Percentiles rank a stretch among this genome's conserved stretches.
These are phyloP conservation scores for Acropora yongei DNA, from an alignment of 64 coral and sea anemone genomes.

Conservation along the genomic window DNA sequence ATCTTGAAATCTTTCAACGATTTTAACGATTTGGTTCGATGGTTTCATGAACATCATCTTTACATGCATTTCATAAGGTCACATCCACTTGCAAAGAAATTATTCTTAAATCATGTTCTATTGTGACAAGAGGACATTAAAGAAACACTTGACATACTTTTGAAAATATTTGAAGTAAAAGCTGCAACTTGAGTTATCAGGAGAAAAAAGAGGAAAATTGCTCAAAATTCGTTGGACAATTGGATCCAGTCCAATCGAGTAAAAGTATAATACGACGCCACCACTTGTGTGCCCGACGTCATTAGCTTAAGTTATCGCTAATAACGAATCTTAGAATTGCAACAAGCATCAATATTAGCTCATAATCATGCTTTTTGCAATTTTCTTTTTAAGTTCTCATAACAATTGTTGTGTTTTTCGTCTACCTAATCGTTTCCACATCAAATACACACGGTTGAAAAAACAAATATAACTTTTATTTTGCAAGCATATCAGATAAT, in stretches of 20 bases:
- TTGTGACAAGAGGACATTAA: not conserved
- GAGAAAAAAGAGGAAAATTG: conserved; percentile 1
- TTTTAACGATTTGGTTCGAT: conserved; percentile 18
- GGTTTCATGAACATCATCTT: not conserved
- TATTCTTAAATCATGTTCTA: not conserved
- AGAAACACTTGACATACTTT: not conserved
- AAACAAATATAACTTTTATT: not conserved
- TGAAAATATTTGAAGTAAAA: not conserved
- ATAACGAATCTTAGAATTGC: no score
- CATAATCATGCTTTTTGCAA: no score
- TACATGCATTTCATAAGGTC: not conserved
- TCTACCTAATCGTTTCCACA: not conserved
- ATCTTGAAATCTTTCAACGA: conserved; percentile 7
- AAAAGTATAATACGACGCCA: no score
- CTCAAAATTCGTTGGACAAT: no score
- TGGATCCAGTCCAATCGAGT: no score
- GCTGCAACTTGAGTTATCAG: conserved; percentile 3
- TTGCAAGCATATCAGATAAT: conserved; percentile 4
- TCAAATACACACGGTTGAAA: not conserved
- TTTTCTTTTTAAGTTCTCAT: not conserved
- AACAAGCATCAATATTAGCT: no score
- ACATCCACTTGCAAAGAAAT: conserved; percentile 9
- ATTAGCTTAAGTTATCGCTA: no score
- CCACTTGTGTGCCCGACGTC: no score
- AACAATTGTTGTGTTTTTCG: not conserved